Evolutionary conservation across 2,888 invertebrate genomes (phyloP), one percentile per base, ranked within the genome.

Genomic region (Carabus problematicus): DNA sequence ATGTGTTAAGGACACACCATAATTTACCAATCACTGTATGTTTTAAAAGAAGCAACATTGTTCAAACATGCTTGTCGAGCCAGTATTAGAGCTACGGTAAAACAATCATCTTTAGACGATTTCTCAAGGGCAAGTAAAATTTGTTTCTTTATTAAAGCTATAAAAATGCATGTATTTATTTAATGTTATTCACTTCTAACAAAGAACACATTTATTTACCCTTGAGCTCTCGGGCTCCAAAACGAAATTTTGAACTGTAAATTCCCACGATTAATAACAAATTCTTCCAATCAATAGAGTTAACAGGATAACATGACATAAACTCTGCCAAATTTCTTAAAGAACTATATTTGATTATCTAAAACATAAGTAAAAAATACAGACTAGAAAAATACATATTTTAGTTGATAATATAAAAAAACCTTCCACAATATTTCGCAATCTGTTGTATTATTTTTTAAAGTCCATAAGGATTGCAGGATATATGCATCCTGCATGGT

Each of bases 11-110:
- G 12, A 43, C 43, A 12, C 4, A 12, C 12, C 12, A 9, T 47
- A 47, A 7, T 11, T 47, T 47, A 47, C 52, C 52, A 52, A 18
- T 52, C 52, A 18, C 52, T 52, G 19, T 52, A 52, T 52, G 52
- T 7, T 52, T 18, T n/a, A 6, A 9, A 16, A 8, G 9, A 0
- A 18, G 16, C 9, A 18, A 8, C 52, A 52, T 9, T 52, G 16
- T 52, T 19, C 1, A 52, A 11, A 52, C 16, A 52, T 18, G 19
- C 9, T 52, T 52, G 52, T 18, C 52, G n/a, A 18, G 16, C 18
- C 6, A 16, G 9, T 19, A 52, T 18, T 18, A 52, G 16, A 18
- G 52, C 52, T 16, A 9, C 19, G 6, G 4, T 14, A 8, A 52
- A 52, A 16, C 16, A 52, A 9, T 16, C 16, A 29, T 29, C 29